Percentiles rank a stretch among this genome's conserved stretches.
Evolutionary conservation across 1,140 invertebrate species (phyloP).

Genomic region (Pissodes strobi): DNA sequence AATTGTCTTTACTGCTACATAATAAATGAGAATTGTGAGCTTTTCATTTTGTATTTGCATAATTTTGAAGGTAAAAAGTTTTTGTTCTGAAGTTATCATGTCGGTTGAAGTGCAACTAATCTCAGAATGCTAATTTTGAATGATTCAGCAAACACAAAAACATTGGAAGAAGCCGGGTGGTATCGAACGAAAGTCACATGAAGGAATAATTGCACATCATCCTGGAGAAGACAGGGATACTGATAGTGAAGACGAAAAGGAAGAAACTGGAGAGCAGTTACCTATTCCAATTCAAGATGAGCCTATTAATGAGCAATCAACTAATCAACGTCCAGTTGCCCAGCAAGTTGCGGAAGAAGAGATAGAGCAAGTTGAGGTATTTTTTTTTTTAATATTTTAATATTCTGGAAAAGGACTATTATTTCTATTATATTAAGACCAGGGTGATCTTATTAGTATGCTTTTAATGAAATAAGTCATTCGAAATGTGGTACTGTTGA

Average conservation of each 20-base stretch:
- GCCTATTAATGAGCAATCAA: slow-evolving; percentile 43
- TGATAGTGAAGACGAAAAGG: slow-evolving; percentile 55
- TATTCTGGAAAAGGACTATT: no score
- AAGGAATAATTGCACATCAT: slow-evolving; percentile 54
- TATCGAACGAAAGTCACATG: slow-evolving; percentile 51
- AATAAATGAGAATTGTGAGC: no score
- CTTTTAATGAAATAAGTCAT: no score
- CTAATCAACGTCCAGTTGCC: background rate
- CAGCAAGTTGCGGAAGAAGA: background rate
- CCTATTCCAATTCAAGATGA: slow-evolving; percentile 53
- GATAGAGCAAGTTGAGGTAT: slow-evolving; percentile 7
- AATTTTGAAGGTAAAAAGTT: no score
- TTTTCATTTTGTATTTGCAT: no score
- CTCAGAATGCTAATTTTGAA: slow-evolving; percentile 15
- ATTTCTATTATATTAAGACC: no score
- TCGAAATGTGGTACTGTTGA: no score
- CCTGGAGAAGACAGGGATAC: slow-evolving; percentile 56
- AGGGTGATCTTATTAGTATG: no score
- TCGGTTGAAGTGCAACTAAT: background rate
- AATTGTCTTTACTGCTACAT: no score
- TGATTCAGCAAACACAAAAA: slow-evolving; percentile 47
- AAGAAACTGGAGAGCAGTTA: slow-evolving; percentile 33
- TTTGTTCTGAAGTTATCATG: no score
- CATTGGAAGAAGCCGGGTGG: slow-evolving; percentile 61
- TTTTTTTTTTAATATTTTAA: background rate